Base-by-base conservation (phyloP, 2,113 vertebrate genomes). In the Puntigrus tetrazona region DNA sequence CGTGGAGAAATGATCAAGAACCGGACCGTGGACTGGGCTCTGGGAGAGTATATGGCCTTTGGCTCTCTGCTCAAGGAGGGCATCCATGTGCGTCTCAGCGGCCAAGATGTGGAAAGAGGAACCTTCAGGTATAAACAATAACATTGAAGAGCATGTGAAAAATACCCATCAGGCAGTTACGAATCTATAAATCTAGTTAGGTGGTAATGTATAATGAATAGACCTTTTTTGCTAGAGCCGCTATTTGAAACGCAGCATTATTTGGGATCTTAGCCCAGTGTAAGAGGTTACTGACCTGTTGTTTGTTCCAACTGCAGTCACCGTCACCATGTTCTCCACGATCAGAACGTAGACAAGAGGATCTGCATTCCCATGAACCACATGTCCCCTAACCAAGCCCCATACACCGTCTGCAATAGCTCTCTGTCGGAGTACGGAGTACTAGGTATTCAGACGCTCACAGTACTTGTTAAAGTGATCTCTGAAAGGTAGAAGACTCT, bases 321-420 rank as follows among this genome's bases (percentile, higher is more conserved):
- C 90, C 97, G 98, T 63, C 98, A 99, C 88, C 97, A 99, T 0
- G 97, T 99, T 79, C 95, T 99, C 18, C 98, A 99, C 0, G 97
- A 99, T 83, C 98, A 99, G 93, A 99, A 98, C 0, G 97, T 99
- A 83, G 97, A 99, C 91, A 99, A 99, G 92, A 94, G 96, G 88
- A 98, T 88, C 69, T 99, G 97, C n/a, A 98, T 99, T 83, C 98
- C 98, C 89, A 99, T 99, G 98, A 99, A 99, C 93, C 96, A 99
- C 89, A 57, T 99, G 0, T 94, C 96, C 88, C 94, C 97, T 1
- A 96, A 97, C 92, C 98, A 99, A 93, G 98, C 98, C 10, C 97
- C 97, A 0, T 99, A 99, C 91, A 99, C 98, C 0, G 98, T 99
- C 81, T 99, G 97, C 92, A 99, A 99, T 93, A 98, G 97, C 92